Percentiles rank a stretch among this genome's conserved stretches.
Evolutionary conservation across 2,888 invertebrate species (phyloP).

Genomic region (Cryptus armator): DNA sequence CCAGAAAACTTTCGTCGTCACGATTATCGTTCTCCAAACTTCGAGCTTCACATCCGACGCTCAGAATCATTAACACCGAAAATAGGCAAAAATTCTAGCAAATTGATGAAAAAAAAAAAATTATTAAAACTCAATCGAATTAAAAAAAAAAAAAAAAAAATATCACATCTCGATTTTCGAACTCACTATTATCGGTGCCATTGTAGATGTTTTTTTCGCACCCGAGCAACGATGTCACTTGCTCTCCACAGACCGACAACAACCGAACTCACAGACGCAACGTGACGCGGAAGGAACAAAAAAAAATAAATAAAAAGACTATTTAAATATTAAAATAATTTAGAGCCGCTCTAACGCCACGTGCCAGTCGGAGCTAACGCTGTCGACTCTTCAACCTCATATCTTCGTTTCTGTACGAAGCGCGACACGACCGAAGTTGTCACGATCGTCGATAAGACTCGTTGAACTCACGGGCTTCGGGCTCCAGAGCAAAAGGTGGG

Average conservation of each 20-base stretch:
- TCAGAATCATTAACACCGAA: slow-evolving; percentile 4
- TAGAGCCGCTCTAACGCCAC: not conserved
- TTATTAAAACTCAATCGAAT: too few relatives aligned
- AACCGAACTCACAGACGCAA: not conserved
- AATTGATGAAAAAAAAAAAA: slow-evolving; percentile 18
- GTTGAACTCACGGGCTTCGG: slow-evolving; percentile 7
- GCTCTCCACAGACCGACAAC: not conserved
- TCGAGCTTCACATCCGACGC: slow-evolving; percentile 36
- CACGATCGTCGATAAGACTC: slow-evolving; percentile 3
- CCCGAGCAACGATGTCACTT: slow-evolving; percentile 10
- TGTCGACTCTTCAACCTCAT: slow-evolving; percentile 2
- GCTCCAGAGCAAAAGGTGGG: not conserved
- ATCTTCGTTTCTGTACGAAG: not conserved
- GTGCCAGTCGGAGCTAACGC: not conserved
- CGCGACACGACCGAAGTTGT: not conserved
- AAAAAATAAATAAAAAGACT: not conserved
- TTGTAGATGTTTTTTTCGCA: slow-evolving; percentile 17
- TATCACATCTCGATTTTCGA: not conserved
- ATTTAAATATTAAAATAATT: slow-evolving; percentile 5
- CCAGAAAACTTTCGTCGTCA: slow-evolving; percentile 31
- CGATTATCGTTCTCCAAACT: slow-evolving; percentile 65
- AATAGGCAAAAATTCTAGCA: slow-evolving; percentile 16
- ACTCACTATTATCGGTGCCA: slow-evolving; percentile 56
- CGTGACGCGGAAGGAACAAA: not conserved
- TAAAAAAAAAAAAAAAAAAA: not conserved